A percentile compares a stretch with the other conserved stretches of the same genome.
phyloP scores from a whole-genome alignment of 2,797 vertebrate genomes.

The Poliocrania exsul region DNA sequence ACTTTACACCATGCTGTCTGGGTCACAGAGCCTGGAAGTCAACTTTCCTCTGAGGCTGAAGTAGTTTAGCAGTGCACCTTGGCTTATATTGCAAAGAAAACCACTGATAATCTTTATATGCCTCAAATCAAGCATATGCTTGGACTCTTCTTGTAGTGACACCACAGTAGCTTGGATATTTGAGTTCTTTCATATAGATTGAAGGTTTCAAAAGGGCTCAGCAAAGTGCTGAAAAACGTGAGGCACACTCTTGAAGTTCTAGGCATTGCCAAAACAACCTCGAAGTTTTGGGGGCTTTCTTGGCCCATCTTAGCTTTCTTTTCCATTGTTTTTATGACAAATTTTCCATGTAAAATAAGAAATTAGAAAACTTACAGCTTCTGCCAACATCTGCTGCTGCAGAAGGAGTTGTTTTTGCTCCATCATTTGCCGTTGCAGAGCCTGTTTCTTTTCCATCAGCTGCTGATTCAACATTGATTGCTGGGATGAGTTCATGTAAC shows the following conservation, averaged over 20 bases:
- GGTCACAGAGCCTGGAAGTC: background rate
- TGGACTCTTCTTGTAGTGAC: background rate
- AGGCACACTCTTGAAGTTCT: background rate
- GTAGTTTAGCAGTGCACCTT: background rate
- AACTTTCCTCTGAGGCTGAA: background rate
- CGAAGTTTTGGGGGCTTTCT: background rate
- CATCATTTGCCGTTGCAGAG: slow-evolving; percentile 84
- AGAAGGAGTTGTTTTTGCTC: slow-evolving; percentile 82
- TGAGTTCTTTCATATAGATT: background rate
- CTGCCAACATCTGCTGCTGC: slow-evolving; percentile 84
- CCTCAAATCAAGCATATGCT: background rate
- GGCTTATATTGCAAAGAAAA: background rate
- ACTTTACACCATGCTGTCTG: background rate
- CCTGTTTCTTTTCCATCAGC: slow-evolving; percentile 82
- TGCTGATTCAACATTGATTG: slow-evolving; percentile 85
- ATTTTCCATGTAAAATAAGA: background rate
- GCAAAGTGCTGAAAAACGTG: background rate
- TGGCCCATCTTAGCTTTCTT: background rate
- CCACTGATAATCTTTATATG: background rate
- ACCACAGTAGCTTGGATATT: background rate
- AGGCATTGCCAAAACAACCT: background rate
- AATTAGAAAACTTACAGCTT: slow-evolving; percentile 78
- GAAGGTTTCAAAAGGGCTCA: background rate
- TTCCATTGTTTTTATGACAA: background rate
- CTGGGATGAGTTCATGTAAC: slow-evolving; percentile 81